Conservation (phyloP, 2,113 vertebrate genomes). For the Grammomys dolichurus region DNA sequence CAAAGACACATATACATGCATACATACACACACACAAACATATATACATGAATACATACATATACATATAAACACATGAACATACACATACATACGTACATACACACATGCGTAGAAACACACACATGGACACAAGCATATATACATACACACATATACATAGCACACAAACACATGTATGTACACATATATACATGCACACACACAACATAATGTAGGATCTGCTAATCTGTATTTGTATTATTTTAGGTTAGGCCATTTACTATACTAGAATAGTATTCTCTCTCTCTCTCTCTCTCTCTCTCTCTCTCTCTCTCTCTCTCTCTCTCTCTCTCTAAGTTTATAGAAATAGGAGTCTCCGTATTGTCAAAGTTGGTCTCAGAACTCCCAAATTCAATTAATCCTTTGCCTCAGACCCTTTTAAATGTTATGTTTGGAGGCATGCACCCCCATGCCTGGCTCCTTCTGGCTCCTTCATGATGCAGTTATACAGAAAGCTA, state of each 20-base stretch:
- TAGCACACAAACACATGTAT: fast-evolving
- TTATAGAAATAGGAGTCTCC: background rate
- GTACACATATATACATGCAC: background rate
- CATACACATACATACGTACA: background rate
- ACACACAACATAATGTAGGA: background rate
- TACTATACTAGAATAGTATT: background rate
- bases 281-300: too few species aligned
- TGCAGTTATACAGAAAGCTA: background rate
- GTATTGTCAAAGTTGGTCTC: background rate
- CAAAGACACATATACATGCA: too few species aligned
- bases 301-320: too few species aligned
- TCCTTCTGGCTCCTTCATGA: background rate
- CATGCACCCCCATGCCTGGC: background rate
- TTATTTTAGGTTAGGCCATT: background rate
- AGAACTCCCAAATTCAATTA: background rate
- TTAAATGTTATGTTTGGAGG: background rate
- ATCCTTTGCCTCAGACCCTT: background rate
- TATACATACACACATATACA: background rate
- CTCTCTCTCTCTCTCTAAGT: too few species aligned
- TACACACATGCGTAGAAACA: background rate
- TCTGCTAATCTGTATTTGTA: background rate
- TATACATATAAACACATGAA: too few species aligned
- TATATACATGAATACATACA: too few species aligned
- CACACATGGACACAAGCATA: fast-evolving
- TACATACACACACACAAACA: too few species aligned